Evolutionary conservation across 1,140 invertebrate species (phyloP).

Genomic region (Drosophila fuyamai): DNA sequence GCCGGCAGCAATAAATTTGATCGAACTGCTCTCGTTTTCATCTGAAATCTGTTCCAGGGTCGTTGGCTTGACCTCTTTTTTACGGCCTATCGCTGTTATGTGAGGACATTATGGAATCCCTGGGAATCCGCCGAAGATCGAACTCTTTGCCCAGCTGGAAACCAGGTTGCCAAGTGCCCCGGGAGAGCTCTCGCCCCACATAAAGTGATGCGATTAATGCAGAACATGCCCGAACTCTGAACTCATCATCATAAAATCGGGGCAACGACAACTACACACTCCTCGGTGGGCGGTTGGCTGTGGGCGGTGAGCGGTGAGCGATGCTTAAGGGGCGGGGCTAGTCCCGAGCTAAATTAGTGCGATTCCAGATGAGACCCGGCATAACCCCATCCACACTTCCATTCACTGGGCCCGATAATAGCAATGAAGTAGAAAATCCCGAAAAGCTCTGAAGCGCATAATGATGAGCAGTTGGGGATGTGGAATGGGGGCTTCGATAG

Average conservation of each 20-base stretch:
- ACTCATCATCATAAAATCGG: conserved; percentile 80
- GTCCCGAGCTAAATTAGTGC: conserved; percentile 70
- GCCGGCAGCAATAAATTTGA: conserved; percentile 58
- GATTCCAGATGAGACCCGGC: conserved; percentile 61
- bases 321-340: conserved; percentile 12
- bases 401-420: conserved; percentile 64
- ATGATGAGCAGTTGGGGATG: conserved; percentile 43
- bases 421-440: conserved; percentile 80
- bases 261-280: conserved; percentile 61
- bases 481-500: conserved; percentile 2
- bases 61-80: conserved; percentile 39
- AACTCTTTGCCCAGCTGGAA: conserved; percentile 53
- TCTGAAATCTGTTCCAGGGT: conserved; percentile 51
- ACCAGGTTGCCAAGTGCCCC: conserved; percentile 16
- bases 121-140: conserved; percentile 36
- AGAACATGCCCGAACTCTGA: conserved; percentile 76
- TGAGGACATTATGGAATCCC: conserved; percentile 61
- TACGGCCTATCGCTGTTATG: conserved; percentile 48
- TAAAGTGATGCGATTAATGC: conserved; percentile 70
- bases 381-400: conserved; percentile 57
- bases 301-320: neutral
- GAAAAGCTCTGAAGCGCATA: conserved; percentile 71
- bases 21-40: conserved; percentile 71
- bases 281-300: conserved; percentile 6
- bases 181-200: conserved; percentile 16